phyloP scores from a whole-genome alignment of 2,888 invertebrate species.

The Rhaphigaster nebulosa region DNA sequence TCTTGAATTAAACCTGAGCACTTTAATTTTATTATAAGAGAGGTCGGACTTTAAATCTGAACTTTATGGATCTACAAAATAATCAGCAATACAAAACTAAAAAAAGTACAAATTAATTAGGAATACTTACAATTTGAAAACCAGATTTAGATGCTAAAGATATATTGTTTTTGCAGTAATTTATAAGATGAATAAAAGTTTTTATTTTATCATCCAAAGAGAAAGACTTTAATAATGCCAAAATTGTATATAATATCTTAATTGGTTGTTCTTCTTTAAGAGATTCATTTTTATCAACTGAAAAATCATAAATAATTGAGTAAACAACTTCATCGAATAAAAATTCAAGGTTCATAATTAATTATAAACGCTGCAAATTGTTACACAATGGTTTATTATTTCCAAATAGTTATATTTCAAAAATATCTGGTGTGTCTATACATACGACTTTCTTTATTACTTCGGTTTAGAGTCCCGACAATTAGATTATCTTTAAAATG shows the following conservation, averaged over 20 bases:
- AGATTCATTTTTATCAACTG: slow-evolving; percentile 13
- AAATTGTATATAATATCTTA: slow-evolving; percentile 3
- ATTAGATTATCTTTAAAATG: too few species aligned
- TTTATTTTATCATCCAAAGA: slow-evolving; percentile 29
- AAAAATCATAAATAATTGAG: slow-evolving; percentile 34
- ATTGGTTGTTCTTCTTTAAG: not conserved
- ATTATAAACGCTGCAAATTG: too few species aligned
- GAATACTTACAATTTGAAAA: slow-evolving; percentile 50
- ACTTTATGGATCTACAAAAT: not conserved
- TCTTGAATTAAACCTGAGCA: too few species aligned
- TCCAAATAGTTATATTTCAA: too few species aligned
- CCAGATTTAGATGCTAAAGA: slow-evolving; percentile 41
- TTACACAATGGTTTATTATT: too few species aligned
- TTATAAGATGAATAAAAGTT: not conserved
- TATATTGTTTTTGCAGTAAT: slow-evolving; percentile 19
- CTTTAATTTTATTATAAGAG: too few species aligned
- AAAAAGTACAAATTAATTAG: not conserved
- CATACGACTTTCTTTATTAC: too few species aligned
- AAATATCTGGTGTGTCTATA: too few species aligned
- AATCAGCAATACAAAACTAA: not conserved
- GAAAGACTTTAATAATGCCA: not conserved
- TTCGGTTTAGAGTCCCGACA: too few species aligned
- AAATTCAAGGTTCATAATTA: not conserved
- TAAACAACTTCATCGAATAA: not conserved
- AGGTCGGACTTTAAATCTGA: too few species aligned